phyloP scores from a whole-genome alignment of 2,113 vertebrate species.

The Pitta sordida region DNA sequence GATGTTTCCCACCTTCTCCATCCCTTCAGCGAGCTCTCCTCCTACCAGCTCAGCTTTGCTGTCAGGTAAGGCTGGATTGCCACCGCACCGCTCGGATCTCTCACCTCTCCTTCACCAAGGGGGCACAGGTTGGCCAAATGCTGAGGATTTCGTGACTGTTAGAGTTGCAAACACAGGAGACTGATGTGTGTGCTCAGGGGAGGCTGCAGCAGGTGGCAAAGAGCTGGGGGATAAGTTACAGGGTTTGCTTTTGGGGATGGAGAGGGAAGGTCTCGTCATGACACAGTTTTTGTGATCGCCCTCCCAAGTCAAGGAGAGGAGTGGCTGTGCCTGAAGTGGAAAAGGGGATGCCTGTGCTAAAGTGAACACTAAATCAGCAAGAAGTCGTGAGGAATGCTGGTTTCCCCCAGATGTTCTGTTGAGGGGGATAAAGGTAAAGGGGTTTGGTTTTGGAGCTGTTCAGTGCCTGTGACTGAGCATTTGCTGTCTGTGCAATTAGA shows the following conservation, averaged over 20 bases:
- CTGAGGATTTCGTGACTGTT: neutral
- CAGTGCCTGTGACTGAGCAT: neutral
- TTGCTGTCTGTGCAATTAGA: neutral
- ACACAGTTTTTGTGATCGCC: rapidly evolving
- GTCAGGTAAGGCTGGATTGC: neutral
- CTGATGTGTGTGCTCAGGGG: neutral
- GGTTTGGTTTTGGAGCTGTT: neutral
- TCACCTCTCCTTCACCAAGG: neutral
- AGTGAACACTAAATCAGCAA: too few species aligned
- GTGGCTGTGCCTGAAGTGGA: neutral
- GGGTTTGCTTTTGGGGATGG: neutral
- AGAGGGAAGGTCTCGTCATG: neutral
- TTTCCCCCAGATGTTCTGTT: neutral
- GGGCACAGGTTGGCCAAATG: neutral
- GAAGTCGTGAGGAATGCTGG: neutral
- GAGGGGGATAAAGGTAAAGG: neutral
- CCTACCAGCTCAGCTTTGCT: neutral
- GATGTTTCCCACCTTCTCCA: conserved; percentile 13
- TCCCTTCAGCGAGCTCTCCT: neutral
- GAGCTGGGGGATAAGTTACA: neutral
- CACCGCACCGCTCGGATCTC: neutral
- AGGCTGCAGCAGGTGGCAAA: neutral
- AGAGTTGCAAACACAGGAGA: rapidly evolving
- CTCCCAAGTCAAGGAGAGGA: neutral
- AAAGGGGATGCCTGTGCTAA: too few species aligned